phyloP scores from a whole-genome alignment of 2,113 vertebrate genomes.

The Pongo abelii region DNA sequence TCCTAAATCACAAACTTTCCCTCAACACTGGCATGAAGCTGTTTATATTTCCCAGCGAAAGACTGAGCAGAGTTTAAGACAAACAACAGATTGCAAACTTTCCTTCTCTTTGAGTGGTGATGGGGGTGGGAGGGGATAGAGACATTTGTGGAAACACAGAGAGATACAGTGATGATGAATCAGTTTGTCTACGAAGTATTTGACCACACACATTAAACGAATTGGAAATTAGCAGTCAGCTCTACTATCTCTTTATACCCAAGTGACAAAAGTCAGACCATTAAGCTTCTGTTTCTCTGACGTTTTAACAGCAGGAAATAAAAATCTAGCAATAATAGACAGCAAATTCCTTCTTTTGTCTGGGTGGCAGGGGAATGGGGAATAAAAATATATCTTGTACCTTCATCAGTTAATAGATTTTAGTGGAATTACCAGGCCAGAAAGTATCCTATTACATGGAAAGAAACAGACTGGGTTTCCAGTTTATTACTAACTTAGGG shows the following conservation, averaged over 20 bases:
- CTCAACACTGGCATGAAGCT: neutral
- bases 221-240: constrained; percentile 20
- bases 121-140: neutral
- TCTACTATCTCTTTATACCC: constrained; percentile 43
- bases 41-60: constrained; percentile 35
- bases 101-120: constrained; percentile 4
- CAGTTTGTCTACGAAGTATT: constrained; percentile 1
- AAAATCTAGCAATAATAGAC: constrained; percentile 37
- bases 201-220: constrained; percentile 59
- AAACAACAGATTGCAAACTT: constrained; percentile 2
- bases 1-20: neutral
- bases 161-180: neutral
- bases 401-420: neutral
- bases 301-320: constrained; percentile 51
- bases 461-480: constrained; percentile 33
- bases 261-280: neutral
- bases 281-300: neutral
- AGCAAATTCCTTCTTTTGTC: constrained; percentile 48
- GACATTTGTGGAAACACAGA: neutral
- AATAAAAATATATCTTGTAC: neutral
- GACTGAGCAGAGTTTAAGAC: neutral
- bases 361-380: neutral
- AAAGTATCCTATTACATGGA: constrained; percentile 21
- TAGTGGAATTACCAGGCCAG: neutral
- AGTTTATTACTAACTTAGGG: neutral